Conservation (phyloP, 2,797 vertebrate genomes). For the Chanos chanos region DNA sequence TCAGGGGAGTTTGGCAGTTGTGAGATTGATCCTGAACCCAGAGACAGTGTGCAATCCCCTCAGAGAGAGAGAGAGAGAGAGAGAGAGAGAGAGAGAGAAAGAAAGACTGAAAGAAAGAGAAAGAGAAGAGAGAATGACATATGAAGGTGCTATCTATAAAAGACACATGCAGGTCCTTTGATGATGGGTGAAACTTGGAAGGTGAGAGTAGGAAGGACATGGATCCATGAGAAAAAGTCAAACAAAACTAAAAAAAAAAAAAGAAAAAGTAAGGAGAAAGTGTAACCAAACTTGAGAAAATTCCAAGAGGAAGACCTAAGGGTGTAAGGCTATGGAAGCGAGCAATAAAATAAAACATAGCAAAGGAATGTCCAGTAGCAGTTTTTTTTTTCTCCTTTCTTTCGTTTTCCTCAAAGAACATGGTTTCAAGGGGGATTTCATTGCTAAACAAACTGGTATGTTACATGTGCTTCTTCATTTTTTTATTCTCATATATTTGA, state of each 20-base stretch:
- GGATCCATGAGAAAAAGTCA: not conserved
- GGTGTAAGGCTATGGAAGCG: too few species aligned
- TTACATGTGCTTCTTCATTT: too few species aligned
- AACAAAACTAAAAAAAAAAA: not conserved
- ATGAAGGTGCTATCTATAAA: constrained; percentile 63
- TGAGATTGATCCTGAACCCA: constrained; percentile 51
- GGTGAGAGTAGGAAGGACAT: constrained; percentile 33
- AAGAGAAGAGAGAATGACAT: constrained; percentile 62
- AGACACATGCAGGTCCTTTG: constrained; percentile 61
- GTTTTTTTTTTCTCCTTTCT: too few species aligned
- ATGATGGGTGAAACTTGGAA: constrained; percentile 34
- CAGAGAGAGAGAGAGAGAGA: constrained; percentile 35
- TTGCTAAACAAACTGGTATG: too few species aligned
- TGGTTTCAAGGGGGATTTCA: too few species aligned
- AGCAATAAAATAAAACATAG: too few species aligned
- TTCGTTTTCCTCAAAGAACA: too few species aligned
- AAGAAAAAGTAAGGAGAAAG: too few species aligned
- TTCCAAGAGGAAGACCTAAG: too few species aligned
- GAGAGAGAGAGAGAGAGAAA: constrained; percentile 42
- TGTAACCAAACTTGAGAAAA: too few species aligned
- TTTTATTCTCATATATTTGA: too few species aligned
- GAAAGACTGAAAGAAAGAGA: constrained; percentile 51
- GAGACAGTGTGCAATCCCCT: constrained; percentile 53
- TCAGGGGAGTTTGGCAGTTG: constrained; percentile 17
- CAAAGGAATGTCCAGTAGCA: too few species aligned